Percentiles rank a stretch among this genome's conserved stretches.
Evolutionary conservation across 2,888 invertebrate genomes (phyloP).

Genomic region (Dasysyrphus tricinctus): DNA sequence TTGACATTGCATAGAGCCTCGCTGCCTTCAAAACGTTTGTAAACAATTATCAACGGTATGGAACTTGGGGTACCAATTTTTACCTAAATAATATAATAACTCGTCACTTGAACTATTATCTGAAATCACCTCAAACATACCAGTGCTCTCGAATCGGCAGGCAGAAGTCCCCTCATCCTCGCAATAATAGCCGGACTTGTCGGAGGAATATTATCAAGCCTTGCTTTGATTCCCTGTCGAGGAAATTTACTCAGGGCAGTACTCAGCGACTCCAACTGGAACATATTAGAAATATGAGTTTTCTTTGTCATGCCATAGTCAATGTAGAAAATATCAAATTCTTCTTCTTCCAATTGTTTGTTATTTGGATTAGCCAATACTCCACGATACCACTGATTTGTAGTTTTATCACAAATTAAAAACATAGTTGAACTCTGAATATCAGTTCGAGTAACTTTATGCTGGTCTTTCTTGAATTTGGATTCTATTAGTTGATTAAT

Average conservation of each 20-base stretch:
- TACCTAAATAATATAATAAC: constrained; percentile 75
- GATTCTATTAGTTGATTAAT: constrained; percentile 79
- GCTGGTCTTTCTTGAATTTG: constrained; percentile 80
- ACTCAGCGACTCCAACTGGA: constrained; percentile 84
- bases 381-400: constrained; percentile 83
- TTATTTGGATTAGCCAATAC: constrained; percentile 79
- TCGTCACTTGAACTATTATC: background rate
- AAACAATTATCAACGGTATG: constrained; percentile 86
- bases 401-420: constrained; percentile 82
- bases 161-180: constrained; percentile 86
- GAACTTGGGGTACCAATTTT: constrained; percentile 83
- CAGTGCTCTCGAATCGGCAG: constrained; percentile 84
- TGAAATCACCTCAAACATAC: constrained; percentile 75
- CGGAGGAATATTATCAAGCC: constrained; percentile 86
- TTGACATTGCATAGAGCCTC: constrained; percentile 89
- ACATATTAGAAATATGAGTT: constrained; percentile 82
- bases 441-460: constrained; percentile 79
- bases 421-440: constrained; percentile 83
- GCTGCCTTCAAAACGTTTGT: constrained; percentile 87
- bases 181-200: constrained; percentile 84
- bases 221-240: constrained; percentile 85
- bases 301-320: constrained; percentile 85
- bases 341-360: constrained; percentile 78
- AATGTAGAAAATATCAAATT: constrained; percentile 84
- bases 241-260: constrained; percentile 86